Evolutionary conservation across 2,113 vertebrate genomes (phyloP).

Genomic region (Kryptolebias marmoratus): DNA sequence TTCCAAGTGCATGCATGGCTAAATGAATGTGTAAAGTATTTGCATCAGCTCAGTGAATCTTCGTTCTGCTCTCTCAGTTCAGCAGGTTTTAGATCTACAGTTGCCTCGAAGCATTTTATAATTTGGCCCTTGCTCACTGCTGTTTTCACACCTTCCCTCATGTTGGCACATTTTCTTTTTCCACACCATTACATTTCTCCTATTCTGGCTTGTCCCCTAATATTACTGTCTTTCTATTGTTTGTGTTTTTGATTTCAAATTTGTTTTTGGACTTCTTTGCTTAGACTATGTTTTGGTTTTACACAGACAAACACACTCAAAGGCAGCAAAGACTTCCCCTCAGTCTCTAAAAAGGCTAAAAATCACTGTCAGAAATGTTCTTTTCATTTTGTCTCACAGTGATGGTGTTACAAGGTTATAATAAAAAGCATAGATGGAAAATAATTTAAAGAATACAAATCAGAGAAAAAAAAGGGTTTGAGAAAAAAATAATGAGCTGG

Average conservation of each 20-base stretch:
- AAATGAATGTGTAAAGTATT: neutral
- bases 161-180: conserved; percentile 5
- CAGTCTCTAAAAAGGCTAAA: neutral
- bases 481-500: conserved; percentile 31
- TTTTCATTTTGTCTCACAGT: conserved; percentile 29
- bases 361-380: conserved; percentile 34
- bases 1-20: neutral
- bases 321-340: neutral
- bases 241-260: conserved; percentile 7
- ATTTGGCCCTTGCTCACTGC: conserved; percentile 13
- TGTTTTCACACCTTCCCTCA: conserved; percentile 17
- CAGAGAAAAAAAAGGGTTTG: conserved; percentile 1
- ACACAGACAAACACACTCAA: neutral
- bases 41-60: neutral
- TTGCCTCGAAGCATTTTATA: conserved; percentile 15
- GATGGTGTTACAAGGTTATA: conserved; percentile 19
- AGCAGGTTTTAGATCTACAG: conserved; percentile 21
- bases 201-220: neutral
- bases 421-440: conserved; percentile 30
- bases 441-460: conserved; percentile 38
- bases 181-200: neutral
- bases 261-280: conserved; percentile 15
- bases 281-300: neutral
- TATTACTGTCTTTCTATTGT: neutral
- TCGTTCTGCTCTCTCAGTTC: neutral